Evolutionary conservation across 2,113 vertebrate genomes (phyloP).

Genomic region (Piliocolobus tephrosceles): DNA sequence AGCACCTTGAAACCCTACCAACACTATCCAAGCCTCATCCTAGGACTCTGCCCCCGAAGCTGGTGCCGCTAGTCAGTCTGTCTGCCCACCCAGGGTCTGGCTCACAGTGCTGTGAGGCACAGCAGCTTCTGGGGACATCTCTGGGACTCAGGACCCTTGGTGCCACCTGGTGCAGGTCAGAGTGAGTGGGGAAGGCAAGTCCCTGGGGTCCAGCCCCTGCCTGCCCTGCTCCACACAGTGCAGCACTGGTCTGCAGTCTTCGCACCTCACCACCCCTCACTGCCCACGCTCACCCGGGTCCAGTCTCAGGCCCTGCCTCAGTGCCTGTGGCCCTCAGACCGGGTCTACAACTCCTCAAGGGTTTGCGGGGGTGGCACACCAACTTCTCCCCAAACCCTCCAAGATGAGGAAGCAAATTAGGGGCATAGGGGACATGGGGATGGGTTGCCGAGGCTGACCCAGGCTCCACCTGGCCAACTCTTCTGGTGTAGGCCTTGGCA

Average conservation of each 20-base stretch:
- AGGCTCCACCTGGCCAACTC: neutral
- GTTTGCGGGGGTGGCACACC: neutral
- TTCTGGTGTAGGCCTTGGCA: neutral
- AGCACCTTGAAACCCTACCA: constrained; percentile 71
- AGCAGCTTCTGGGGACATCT: neutral
- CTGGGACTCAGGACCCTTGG: neutral
- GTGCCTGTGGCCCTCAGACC: neutral
- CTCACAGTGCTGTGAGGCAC: neutral
- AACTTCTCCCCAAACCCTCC: neutral
- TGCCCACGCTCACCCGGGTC: fast-evolving
- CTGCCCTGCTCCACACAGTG: neutral
- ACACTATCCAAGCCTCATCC: neutral
- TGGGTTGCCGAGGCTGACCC: neutral
- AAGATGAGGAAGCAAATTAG: neutral
- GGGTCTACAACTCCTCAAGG: neutral
- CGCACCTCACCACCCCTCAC: fast-evolving
- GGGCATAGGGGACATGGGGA: neutral
- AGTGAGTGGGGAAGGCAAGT: neutral
- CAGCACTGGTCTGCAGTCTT: neutral
- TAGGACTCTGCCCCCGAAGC: neutral
- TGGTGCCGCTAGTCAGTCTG: neutral
- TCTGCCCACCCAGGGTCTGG: neutral
- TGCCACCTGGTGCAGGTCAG: neutral
- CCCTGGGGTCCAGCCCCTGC: constrained; percentile 72
- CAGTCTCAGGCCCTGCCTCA: neutral